Conservation (phyloP, 2,888 invertebrate species). For the Hedychridium roseum region DNA sequence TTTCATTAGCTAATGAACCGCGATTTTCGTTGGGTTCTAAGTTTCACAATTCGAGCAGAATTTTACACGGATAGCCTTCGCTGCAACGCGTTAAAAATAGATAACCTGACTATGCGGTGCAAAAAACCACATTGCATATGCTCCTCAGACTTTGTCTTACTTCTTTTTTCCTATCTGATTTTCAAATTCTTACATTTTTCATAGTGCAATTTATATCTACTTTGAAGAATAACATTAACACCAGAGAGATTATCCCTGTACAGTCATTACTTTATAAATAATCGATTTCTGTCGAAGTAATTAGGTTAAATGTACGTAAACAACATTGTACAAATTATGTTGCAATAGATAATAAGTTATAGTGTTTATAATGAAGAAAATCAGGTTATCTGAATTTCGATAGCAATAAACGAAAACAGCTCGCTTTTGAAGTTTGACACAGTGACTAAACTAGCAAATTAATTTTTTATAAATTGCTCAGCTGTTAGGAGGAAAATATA, state of each 20-base stretch:
- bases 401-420: too few species aligned
- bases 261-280: background rate
- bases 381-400: too few species aligned
- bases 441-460: too few species aligned
- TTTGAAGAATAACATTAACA: slow-evolving; percentile 31
- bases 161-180: slow-evolving; percentile 19
- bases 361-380: too few species aligned
- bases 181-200: slow-evolving; percentile 16
- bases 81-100: background rate
- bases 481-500: too few species aligned
- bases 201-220: slow-evolving; percentile 28
- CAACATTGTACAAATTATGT: too few species aligned
- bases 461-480: too few species aligned
- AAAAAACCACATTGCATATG: slow-evolving; percentile 28
- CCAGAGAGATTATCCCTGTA: slow-evolving; percentile 31
- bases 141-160: slow-evolving; percentile 26
- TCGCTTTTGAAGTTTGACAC: too few species aligned
- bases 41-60: background rate
- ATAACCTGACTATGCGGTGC: slow-evolving; percentile 8
- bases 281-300: too few species aligned
- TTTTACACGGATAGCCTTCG: background rate
- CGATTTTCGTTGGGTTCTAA: background rate
- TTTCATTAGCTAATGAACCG: background rate
- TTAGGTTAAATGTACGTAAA: too few species aligned
- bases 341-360: background rate